Percentiles rank a stretch among this genome's conserved stretches.
These are phyloP conservation scores for Ceratotherium simum DNA, from an alignment of 2,113 vertebrate genomes.

Conservation along the genomic window DNA sequence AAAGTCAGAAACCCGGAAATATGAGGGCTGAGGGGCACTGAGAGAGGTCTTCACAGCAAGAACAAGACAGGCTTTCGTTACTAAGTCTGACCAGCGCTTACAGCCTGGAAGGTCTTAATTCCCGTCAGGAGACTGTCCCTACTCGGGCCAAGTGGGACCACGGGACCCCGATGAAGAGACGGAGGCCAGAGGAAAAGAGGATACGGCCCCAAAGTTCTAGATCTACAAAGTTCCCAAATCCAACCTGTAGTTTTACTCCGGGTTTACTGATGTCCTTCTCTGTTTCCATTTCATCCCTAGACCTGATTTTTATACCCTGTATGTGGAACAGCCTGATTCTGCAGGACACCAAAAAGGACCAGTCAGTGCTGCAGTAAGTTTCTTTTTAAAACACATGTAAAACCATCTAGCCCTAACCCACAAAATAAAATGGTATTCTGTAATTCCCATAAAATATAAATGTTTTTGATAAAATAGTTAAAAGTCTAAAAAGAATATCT, in stretches of 20 bases:
- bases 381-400: neutral
- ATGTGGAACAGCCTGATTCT: slow-evolving; percentile 94
- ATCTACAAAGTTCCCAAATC: neutral
- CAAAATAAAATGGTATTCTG: neutral
- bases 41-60: neutral
- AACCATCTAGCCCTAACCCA: neutral
- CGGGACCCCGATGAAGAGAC: neutral
- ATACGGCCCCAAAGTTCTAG: neutral
- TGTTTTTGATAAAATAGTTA: neutral
- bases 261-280: neutral
- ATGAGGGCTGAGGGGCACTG: neutral
- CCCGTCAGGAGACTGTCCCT: neutral
- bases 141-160: neutral
- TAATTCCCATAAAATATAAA: neutral
- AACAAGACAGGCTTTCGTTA: neutral
- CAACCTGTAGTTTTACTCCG: neutral
- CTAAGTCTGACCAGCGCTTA: neutral
- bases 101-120: neutral
- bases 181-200: neutral
- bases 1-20: neutral
- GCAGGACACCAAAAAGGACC: slow-evolving; percentile 93
- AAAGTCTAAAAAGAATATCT: neutral
- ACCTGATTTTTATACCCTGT: slow-evolving; percentile 94
- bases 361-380: slow-evolving; percentile 90
- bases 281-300: slow-evolving; percentile 84